These are phyloP conservation scores for Bradysia coprophila DNA, from an alignment of 1,140 invertebrate genomes.

Conservation along the genomic window DNA sequence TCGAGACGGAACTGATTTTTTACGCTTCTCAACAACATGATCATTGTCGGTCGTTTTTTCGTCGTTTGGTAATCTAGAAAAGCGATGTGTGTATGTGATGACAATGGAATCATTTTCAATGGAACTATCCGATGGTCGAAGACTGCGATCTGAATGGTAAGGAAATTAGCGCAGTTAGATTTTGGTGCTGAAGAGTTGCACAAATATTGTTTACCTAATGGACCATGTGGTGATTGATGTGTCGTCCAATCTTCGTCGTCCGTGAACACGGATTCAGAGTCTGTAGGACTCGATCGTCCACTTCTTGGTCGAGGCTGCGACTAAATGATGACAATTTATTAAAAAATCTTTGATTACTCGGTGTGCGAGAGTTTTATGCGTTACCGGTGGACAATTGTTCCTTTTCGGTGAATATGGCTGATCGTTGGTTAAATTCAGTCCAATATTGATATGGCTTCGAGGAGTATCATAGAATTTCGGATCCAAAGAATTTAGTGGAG, in stretches of 20 bases:
- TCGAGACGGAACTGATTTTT: constrained; percentile 28
- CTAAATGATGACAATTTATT: neutral
- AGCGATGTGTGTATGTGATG: constrained; percentile 33
- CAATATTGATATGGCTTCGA: constrained; percentile 23
- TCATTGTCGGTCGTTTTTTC: constrained; percentile 5
- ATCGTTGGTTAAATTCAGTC: constrained; percentile 22
- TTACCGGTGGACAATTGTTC: constrained; percentile 13
- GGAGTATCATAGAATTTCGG: constrained; percentile 34
- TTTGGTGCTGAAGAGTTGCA: neutral
- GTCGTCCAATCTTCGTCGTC: constrained; percentile 35
- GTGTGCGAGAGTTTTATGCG: too few species aligned
- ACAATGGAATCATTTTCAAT: constrained; percentile 34
- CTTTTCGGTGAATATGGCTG: constrained; percentile 23
- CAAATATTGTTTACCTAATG: neutral
- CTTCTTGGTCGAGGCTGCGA: constrained; percentile 14
- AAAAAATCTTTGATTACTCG: too few species aligned
- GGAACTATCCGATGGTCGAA: constrained; percentile 29
- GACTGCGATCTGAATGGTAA: constrained; percentile 17
- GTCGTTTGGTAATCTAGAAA: constrained; percentile 30
- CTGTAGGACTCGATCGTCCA: constrained; percentile 31
- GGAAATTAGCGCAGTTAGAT: neutral
- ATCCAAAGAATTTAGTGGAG: constrained; percentile 22
- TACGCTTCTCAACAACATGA: neutral
- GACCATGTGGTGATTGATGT: neutral
- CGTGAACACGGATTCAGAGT: constrained; percentile 36